These are phyloP conservation scores for Trichomalopsis sarcophagae DNA, from an alignment of 1,140 invertebrate genomes.

Conservation along the genomic window DNA sequence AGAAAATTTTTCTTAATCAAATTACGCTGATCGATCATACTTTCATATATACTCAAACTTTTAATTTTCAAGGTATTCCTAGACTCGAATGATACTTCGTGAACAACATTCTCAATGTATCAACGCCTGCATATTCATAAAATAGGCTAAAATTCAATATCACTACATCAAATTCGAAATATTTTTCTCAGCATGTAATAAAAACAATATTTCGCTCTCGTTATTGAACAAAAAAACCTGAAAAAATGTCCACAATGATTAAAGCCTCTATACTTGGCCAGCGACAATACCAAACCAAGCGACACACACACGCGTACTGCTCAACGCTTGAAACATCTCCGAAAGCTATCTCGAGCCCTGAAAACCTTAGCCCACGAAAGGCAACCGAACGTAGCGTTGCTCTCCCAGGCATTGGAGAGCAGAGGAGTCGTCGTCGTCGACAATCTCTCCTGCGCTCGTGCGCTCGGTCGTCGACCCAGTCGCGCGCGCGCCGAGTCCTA, in stretches of 20 bases:
- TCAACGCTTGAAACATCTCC: neutral
- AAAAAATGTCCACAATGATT: neutral
- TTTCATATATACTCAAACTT: no score
- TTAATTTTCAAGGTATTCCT: no score
- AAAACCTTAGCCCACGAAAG: slow-evolving; percentile 3
- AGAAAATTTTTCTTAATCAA: no score
- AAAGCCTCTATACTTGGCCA: neutral
- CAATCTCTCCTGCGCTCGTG: slow-evolving; percentile 24
- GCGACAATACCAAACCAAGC: neutral
- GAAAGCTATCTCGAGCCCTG: neutral
- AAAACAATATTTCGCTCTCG: no score
- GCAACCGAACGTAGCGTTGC: neutral
- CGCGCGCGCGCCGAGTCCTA: slow-evolving; percentile 61
- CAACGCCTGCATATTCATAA: no score
- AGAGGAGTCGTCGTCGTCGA: slow-evolving; percentile 8
- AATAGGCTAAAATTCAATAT: no score
- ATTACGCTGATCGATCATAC: no score
- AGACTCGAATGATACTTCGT: no score
- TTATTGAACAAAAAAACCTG: no score
- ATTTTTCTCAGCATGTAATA: no score
- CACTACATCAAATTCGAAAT: no score
- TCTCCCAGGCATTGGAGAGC: neutral
- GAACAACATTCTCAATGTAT: no score
- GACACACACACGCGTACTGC: neutral
- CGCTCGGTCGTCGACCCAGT: slow-evolving; percentile 59